phyloP scores from a whole-genome alignment of 2,888 invertebrate species.

The Strigamia maritima region DNA sequence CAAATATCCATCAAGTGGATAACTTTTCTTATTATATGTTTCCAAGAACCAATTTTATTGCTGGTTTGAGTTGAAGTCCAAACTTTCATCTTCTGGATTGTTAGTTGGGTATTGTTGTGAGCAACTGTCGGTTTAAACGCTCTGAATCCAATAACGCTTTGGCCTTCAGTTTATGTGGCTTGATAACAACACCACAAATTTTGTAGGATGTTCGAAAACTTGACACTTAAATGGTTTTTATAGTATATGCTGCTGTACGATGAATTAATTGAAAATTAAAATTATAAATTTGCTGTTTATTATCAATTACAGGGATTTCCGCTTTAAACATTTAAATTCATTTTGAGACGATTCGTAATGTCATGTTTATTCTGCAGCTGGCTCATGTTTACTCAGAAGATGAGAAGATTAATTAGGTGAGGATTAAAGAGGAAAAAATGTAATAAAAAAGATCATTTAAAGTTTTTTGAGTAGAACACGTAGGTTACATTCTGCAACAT shows the following conservation, averaged over 20 bases:
- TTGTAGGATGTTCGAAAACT: background rate
- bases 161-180: background rate
- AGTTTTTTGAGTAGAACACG: background rate
- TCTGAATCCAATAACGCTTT: background rate
- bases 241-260: too few species aligned
- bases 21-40: background rate
- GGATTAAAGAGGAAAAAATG: background rate
- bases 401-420: background rate
- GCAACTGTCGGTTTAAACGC: background rate
- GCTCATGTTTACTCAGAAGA: too few species aligned
- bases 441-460: background rate
- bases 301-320: background rate
- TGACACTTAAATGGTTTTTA: too few species aligned
- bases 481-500: slow-evolving; percentile 5
- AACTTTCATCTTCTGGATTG: background rate
- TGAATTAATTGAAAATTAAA: too few species aligned
- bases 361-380: too few species aligned
- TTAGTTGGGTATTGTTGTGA: background rate
- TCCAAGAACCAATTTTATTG: slow-evolving; percentile 4
- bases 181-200: background rate
- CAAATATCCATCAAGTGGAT: background rate
- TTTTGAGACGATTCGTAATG: too few species aligned
- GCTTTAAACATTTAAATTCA: background rate
- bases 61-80: background rate
- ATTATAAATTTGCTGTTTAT: too few species aligned